These are phyloP conservation scores for Tringa solitaria DNA, from an alignment of 2,113 vertebrate species.

Conservation along the genomic window DNA sequence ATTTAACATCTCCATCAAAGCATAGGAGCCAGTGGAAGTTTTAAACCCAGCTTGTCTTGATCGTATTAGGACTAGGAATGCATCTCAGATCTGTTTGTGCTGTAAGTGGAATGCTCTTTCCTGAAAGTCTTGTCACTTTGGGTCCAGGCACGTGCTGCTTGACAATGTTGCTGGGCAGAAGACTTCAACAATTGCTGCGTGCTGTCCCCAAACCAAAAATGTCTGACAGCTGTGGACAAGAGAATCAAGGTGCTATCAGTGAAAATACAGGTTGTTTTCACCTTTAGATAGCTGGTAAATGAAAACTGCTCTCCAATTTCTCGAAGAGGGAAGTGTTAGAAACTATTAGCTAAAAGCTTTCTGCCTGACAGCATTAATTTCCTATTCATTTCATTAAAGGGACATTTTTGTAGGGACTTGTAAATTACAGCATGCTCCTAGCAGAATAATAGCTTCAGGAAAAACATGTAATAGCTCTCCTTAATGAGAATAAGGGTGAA, in stretches of 20 bases:
- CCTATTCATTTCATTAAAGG: slow-evolving; percentile 72
- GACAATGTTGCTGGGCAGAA: background rate
- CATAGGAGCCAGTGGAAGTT: background rate
- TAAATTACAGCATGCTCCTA: slow-evolving; percentile 68
- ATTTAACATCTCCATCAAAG: background rate
- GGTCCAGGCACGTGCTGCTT: background rate
- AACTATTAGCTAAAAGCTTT: slow-evolving; percentile 67
- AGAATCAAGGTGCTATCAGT: slow-evolving; percentile 9
- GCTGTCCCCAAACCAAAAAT: background rate
- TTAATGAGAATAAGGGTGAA: slow-evolving; percentile 76
- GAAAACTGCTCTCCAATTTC: slow-evolving; percentile 54
- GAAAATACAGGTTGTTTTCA: slow-evolving; percentile 28
- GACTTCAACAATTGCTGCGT: background rate
- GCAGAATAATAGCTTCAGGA: slow-evolving; percentile 71
- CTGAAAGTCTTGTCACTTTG: background rate
- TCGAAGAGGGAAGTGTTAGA: slow-evolving; percentile 54
- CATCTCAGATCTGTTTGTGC: background rate
- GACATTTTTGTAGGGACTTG: slow-evolving; percentile 67
- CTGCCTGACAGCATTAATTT: slow-evolving; percentile 72
- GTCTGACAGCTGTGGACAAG: background rate
- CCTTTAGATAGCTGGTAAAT: slow-evolving; percentile 59
- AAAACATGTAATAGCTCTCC: slow-evolving; percentile 67
- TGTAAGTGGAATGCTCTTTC: background rate
- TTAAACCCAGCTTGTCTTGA: background rate
- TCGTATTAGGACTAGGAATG: background rate